Conservation (phyloP, 2,888 invertebrate genomes). For the Amphipoea oculea region DNA sequence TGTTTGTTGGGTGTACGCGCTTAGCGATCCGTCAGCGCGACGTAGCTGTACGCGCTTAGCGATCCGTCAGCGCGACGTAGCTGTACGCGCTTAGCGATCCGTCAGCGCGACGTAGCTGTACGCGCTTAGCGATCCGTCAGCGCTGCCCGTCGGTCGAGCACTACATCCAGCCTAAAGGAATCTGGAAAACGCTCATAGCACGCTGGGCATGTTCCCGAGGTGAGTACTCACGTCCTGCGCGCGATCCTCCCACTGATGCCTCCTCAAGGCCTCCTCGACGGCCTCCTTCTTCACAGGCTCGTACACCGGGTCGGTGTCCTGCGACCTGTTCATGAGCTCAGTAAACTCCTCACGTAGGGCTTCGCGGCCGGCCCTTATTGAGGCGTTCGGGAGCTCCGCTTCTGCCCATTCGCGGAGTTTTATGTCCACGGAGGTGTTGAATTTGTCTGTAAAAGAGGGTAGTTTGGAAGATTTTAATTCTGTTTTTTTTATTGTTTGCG, state of each 20-base stretch:
- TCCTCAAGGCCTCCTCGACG: conserved; percentile 95
- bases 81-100: too few species aligned
- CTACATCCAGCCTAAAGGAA: too few species aligned
- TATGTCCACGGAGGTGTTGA: conserved; percentile 97
- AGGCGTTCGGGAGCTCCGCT: conserved; percentile 94
- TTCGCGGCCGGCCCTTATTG: conserved; percentile 92
- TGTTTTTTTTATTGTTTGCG: background rate
- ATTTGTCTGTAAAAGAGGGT: conserved; percentile 91
- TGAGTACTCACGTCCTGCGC: conserved; percentile 88
- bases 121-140: too few species aligned
- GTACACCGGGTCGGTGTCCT: conserved; percentile 97
- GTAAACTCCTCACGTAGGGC: conserved; percentile 90
- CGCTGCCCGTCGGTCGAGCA: too few species aligned
- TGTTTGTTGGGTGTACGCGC: too few species aligned
- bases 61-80: too few species aligned
- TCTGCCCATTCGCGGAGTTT: conserved; percentile 99
- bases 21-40: too few species aligned
- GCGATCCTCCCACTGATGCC: conserved; percentile 98
- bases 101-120: too few species aligned
- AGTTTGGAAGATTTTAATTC: background rate
- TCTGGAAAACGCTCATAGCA: background rate
- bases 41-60: background rate
- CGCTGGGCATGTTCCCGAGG: background rate
- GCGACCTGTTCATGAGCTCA: conserved; percentile 74
- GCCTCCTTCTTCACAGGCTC: conserved; percentile 97